These are phyloP conservation scores for Taenaris catops DNA, from an alignment of 2,888 invertebrate species.

Conservation along the genomic window DNA sequence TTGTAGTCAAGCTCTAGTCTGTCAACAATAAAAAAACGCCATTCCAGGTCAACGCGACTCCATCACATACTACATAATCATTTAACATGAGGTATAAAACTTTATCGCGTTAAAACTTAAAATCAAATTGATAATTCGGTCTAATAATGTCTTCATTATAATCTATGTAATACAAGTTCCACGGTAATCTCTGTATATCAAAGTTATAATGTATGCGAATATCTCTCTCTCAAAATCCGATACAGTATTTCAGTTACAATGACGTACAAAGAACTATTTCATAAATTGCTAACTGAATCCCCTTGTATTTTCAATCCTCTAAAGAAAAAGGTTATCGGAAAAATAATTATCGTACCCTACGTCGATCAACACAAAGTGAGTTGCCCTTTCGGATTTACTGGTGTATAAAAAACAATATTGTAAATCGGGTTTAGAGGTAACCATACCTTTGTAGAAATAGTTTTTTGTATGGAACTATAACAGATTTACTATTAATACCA, in stretches of 20 bases:
- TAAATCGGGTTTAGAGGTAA: constrained; percentile 1
- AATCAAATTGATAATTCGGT: no score
- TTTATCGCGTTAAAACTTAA: no score
- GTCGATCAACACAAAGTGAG: constrained; percentile 15
- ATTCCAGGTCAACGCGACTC: no score
- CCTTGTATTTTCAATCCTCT: constrained; percentile 10
- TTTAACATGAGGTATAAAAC: no score
- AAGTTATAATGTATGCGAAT: no score
- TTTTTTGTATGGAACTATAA: not conserved
- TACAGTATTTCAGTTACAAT: constrained; percentile 1
- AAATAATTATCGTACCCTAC: constrained; percentile 20
- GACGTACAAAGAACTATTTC: constrained; percentile 13
- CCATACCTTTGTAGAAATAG: constrained; percentile 1
- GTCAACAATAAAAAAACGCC: no score
- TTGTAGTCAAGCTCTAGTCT: no score
- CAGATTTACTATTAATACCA: not conserved
- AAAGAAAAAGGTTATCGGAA: constrained; percentile 20
- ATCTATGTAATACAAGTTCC: no score
- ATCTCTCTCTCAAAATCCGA: no score
- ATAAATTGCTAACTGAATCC: constrained; percentile 13
- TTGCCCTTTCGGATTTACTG: constrained; percentile 10
- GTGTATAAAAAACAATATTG: constrained; percentile 8
- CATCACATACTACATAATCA: no score
- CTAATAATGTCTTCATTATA: no score
- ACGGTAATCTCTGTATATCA: no score